phyloP scores from a whole-genome alignment of 2,888 invertebrate genomes.

The Corythucha ciliata region DNA sequence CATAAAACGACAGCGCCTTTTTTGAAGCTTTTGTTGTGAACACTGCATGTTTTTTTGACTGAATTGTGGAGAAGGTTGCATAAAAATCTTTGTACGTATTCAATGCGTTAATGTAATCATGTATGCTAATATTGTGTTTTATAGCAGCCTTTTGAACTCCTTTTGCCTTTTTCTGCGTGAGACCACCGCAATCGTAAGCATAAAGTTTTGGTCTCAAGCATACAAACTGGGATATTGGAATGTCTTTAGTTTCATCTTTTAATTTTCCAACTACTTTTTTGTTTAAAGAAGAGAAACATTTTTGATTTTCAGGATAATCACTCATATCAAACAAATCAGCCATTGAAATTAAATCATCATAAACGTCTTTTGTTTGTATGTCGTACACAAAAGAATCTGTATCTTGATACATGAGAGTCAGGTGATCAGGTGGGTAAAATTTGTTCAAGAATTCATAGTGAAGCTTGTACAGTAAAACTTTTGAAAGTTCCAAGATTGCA shows the following conservation, averaged over 20 bases:
- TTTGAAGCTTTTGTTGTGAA: constrained; percentile 8
- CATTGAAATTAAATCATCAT: constrained; percentile 5
- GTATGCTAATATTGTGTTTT: constrained; percentile 1
- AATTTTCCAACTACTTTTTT: constrained; percentile 38
- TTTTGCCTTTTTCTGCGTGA: constrained; percentile 29
- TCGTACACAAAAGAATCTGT: constrained; percentile 20
- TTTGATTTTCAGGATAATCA: constrained; percentile 31
- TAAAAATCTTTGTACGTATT: neutral
- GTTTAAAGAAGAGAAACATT: constrained; percentile 15
- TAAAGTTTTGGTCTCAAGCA: constrained; percentile 38
- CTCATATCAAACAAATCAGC: constrained; percentile 37
- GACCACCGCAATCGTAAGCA: constrained; percentile 19
- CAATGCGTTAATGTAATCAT: constrained; percentile 7
- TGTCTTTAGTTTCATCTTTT: constrained; percentile 38
- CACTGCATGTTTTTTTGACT: constrained; percentile 10
- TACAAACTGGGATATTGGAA: constrained; percentile 38
- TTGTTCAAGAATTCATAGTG: constrained; percentile 14
- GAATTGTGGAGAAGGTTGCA: constrained; percentile 4
- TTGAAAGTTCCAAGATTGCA: constrained; percentile 18
- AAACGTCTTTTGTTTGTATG: constrained; percentile 13
- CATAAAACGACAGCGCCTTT: constrained; percentile 7
- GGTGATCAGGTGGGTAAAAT: neutral
- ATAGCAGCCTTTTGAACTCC: constrained; percentile 16
- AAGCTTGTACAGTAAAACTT: constrained; percentile 15
- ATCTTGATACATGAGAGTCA: constrained; percentile 18